These are phyloP conservation scores for Bubo bubo DNA, from an alignment of 2,113 vertebrate species.

Conservation along the genomic window DNA sequence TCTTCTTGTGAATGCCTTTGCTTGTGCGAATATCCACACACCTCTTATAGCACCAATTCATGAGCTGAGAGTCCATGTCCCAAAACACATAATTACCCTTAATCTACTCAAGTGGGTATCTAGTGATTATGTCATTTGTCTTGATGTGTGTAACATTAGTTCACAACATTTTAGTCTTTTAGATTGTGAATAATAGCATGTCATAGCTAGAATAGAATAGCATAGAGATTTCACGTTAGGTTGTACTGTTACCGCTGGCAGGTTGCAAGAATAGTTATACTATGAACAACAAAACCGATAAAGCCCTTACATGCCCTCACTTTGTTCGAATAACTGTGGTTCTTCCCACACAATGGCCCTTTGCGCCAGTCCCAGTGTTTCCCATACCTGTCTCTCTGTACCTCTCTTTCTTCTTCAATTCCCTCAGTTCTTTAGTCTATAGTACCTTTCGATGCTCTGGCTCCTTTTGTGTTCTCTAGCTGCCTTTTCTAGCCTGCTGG, in stretches of 20 bases:
- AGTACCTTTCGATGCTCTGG: background rate
- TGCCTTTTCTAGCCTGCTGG: background rate
- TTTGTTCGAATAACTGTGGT: background rate
- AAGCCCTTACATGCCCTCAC: background rate
- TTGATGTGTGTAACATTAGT: background rate
- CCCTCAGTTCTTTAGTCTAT: background rate
- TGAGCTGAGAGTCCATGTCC: background rate
- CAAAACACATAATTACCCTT: background rate
- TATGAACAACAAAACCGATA: background rate
- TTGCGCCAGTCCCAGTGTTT: background rate
- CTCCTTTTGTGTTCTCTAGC: background rate
- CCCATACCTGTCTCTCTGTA: background rate
- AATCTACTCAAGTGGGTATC: background rate
- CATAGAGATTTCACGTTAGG: background rate
- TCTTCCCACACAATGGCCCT: background rate
- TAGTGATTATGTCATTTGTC: background rate
- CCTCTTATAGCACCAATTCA: background rate
- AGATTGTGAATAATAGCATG: background rate
- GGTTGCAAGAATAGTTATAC: background rate
- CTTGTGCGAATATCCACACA: background rate
- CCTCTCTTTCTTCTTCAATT: background rate
- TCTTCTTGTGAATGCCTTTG: background rate
- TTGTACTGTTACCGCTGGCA: background rate
- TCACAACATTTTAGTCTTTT: background rate
- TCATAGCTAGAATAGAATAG: background rate